phyloP scores from a whole-genome alignment of 2,797 vertebrate species.

The Phoebastria nigripes region DNA sequence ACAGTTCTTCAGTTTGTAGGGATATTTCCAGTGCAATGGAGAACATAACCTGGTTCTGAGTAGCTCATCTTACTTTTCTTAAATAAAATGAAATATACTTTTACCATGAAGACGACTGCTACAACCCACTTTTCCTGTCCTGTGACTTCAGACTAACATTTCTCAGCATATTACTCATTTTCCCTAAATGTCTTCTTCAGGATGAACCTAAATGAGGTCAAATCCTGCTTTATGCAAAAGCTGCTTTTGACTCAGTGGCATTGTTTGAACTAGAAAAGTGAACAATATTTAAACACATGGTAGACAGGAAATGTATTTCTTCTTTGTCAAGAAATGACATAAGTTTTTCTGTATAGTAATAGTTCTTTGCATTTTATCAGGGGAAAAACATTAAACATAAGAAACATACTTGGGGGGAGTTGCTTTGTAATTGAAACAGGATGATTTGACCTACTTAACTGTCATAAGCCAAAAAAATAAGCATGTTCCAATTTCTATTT shows the following conservation, averaged over 20 bases:
- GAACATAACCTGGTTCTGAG: neutral
- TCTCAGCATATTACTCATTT: conserved; percentile 24
- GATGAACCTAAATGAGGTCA: neutral
- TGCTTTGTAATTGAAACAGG: conserved; percentile 34
- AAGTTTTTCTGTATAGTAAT: neutral
- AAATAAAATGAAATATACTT: neutral
- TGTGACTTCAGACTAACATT: neutral
- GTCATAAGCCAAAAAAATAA: neutral
- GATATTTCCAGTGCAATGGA: neutral
- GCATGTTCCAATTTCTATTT: neutral
- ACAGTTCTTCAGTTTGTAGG: neutral
- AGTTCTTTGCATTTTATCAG: neutral
- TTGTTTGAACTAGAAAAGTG: conserved; percentile 5
- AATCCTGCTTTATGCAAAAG: neutral
- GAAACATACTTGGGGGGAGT: neutral
- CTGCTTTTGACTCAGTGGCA: neutral
- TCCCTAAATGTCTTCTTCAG: neutral
- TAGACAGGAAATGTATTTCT: conserved; percentile 14
- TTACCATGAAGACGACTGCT: neutral
- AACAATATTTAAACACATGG: conserved; percentile 1
- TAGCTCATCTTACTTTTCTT: neutral
- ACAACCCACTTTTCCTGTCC: neutral
- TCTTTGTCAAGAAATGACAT: conserved; percentile 7
- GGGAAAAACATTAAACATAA: neutral
- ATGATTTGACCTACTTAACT: conserved; percentile 56